Base-by-base conservation (phyloP, 2,888 invertebrate genomes). In the Melanotus villosus region DNA sequence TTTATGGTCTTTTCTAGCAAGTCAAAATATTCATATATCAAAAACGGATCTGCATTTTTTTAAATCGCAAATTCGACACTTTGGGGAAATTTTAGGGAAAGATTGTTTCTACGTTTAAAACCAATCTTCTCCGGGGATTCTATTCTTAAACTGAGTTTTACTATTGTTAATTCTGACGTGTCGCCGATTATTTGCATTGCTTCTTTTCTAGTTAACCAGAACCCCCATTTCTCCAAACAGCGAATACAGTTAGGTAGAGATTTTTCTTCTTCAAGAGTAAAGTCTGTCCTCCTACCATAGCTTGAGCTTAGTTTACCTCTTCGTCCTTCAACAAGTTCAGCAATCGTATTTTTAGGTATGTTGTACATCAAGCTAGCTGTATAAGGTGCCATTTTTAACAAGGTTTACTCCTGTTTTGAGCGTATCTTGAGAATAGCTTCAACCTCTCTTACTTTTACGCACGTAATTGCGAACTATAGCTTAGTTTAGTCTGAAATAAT, bases 161-260 rank as follows among this genome's bases (percentile, higher is more conserved):
- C 77, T 56, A 10, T 74, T 67, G 66, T 78, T 78, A 47, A 38
- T 23, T 47, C 19, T 43, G 10, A 76, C 74, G 66, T 76, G 18
- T 77, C 66, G 0, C 68, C 74, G 7, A 82, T 80, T 19, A 76
- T 50, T 45, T 79, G 72, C 52, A 80, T 47, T 32, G 80, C 59
- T 74, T 82, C 80, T 70, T 76, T 75, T 72, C 77, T 74, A n/a
- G 76, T 75, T 23, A 81, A 64, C 9, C 81, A 81, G 70, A 80
- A 81, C 6, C 80, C 82, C 68, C 77, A 73, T 72, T 78, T 79
- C 62, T 81, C 80, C 75, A 81, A 78, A 10, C 59, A 52, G 52
- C 74, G 75, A 32, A 81, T 70, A 50, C 75, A 72, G 67, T 75
- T 68, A 12, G 75, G 77, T 14, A n/a, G n/a, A n/a, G n/a, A n/a